Percentiles rank a stretch among this genome's conserved stretches.
phyloP scores from a whole-genome alignment of 2,797 vertebrate species.

The Tenualosa ilisha region DNA sequence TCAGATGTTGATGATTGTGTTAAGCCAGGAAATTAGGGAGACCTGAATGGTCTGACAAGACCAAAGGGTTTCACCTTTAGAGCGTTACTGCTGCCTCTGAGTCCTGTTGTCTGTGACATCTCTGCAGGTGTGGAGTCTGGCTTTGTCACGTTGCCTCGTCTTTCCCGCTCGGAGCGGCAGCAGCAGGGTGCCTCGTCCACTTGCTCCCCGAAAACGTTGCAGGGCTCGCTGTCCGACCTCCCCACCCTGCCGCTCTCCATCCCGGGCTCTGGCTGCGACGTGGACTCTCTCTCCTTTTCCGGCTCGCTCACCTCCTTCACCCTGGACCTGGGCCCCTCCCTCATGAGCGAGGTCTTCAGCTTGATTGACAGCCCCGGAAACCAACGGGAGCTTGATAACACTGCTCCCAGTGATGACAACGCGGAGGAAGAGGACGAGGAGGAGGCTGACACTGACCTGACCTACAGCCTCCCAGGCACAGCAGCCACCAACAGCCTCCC shows the following conservation, averaged over 20 bases:
- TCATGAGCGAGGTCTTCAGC: slow-evolving; percentile 92
- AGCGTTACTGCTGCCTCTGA: background rate
- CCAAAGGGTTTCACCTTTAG: background rate
- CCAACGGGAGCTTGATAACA: slow-evolving; percentile 48
- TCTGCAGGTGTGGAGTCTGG: slow-evolving; percentile 85
- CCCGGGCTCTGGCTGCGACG: slow-evolving; percentile 62
- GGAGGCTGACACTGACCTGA: slow-evolving; percentile 56
- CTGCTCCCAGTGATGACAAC: slow-evolving; percentile 51
- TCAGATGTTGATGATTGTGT: background rate
- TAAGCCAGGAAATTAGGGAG: background rate
- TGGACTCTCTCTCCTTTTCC: slow-evolving; percentile 72
- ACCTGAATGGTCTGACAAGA: too few relatives aligned
- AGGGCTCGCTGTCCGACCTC: slow-evolving; percentile 67
- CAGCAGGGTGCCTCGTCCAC: slow-evolving; percentile 66
- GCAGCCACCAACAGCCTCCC: background rate
- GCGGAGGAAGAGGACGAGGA: background rate
- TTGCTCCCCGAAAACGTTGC: slow-evolving; percentile 66
- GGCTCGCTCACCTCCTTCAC: slow-evolving; percentile 91
- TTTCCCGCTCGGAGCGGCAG: slow-evolving; percentile 81
- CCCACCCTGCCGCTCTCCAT: slow-evolving; percentile 67
- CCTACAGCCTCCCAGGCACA: slow-evolving; percentile 54
- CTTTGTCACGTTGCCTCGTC: slow-evolving; percentile 90
- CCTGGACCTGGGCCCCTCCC: slow-evolving; percentile 93
- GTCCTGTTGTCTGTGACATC: background rate
- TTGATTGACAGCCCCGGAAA: slow-evolving; percentile 80